Conservation (phyloP, 2,113 vertebrate genomes). For the Prolemur simus region DNA sequence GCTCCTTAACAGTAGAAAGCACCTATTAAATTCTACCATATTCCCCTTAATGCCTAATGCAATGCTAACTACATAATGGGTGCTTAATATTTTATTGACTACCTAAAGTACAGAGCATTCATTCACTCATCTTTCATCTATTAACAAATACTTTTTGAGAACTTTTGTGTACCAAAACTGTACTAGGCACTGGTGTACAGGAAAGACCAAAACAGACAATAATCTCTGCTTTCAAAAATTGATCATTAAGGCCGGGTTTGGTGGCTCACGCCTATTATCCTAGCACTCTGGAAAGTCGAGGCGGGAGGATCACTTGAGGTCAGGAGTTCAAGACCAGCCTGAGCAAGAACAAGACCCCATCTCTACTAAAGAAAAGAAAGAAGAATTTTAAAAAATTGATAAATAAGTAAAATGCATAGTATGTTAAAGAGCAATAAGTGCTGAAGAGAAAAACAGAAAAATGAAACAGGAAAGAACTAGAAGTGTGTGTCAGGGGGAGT, state of each 20-base stretch:
- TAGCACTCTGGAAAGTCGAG: no score
- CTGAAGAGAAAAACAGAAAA: background rate
- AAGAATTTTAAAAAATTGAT: no score
- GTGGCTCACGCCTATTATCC: no score
- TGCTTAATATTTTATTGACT: background rate
- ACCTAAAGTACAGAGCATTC: background rate
- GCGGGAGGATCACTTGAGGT: no score
- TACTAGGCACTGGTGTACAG: background rate
- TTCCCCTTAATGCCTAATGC: background rate
- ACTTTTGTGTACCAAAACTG: background rate
- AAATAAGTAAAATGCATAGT: background rate
- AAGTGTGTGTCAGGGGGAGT: background rate
- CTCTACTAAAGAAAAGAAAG: no score
- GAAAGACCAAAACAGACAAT: background rate
- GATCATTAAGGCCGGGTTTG: background rate
- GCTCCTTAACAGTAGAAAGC: background rate
- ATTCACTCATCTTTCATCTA: background rate
- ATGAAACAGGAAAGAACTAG: background rate
- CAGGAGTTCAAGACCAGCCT: no score
- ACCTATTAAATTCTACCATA: background rate
- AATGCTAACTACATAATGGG: background rate
- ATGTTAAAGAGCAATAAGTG: background rate
- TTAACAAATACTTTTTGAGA: slow-evolving; percentile 4
- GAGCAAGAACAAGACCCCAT: no score
- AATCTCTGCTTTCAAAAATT: background rate